phyloP scores from a whole-genome alignment of 2,113 vertebrate species.

The Hippocampus guttulatus region DNA sequence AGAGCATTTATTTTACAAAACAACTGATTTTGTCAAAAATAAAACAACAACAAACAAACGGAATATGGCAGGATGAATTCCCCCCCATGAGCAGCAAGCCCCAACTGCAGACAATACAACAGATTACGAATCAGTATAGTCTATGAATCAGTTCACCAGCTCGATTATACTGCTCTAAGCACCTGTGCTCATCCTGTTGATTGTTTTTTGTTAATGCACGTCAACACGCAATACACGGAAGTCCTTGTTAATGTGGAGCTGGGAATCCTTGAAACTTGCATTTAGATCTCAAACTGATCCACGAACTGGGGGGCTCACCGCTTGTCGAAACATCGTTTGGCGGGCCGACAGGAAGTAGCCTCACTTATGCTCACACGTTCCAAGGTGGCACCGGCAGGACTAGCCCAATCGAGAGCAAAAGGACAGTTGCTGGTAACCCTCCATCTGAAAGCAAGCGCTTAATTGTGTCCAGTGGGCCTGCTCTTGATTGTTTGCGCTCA shows the following conservation, averaged over 20 bases:
- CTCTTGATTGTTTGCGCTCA: conserved; percentile 51
- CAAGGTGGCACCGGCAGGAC: conserved; percentile 56
- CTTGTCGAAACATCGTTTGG: conserved; percentile 34
- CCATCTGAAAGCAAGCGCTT: conserved; percentile 61
- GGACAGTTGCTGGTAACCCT: conserved; percentile 32
- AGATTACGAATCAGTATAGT: conserved; percentile 53
- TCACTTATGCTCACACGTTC: conserved; percentile 21
- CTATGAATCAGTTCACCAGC: conserved; percentile 43
- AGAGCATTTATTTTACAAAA: conserved; percentile 43
- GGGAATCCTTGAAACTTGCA: conserved; percentile 37
- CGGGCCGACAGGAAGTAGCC: conserved; percentile 23
- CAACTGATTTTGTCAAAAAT: conserved; percentile 60
- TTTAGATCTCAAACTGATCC: conserved; percentile 38
- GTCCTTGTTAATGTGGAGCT: conserved; percentile 33
- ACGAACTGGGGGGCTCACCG: conserved; percentile 28
- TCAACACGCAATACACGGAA: conserved; percentile 31
- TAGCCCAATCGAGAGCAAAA: conserved; percentile 60
- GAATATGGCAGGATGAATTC: conserved; percentile 50
- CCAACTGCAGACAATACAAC: conserved; percentile 65
- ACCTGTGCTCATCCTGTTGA: conserved; percentile 41
- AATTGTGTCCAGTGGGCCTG: conserved; percentile 31
- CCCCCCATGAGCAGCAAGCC: conserved; percentile 69
- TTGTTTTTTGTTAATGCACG: conserved; percentile 47
- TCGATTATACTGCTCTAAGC: conserved; percentile 29
- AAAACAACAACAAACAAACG: conserved; percentile 42